Base-by-base conservation (phyloP, 37 sponge, comb jelly and placozoan species). In the Beroe forskalii region DNA sequence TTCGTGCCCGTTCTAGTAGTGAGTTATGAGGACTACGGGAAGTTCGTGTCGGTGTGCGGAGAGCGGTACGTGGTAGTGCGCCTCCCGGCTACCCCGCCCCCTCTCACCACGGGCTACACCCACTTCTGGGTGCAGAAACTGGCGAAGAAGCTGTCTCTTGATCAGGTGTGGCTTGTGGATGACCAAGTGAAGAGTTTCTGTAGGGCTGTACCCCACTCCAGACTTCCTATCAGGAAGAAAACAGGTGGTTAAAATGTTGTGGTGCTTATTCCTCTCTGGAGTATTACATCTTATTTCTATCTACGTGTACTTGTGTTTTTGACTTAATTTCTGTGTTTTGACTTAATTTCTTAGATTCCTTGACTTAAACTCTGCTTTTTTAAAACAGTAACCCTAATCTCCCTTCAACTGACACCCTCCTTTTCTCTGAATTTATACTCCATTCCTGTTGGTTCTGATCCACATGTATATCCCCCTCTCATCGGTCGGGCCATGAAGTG, bases 1-100 rank as follows among this genome's bases (percentile, higher is more conserved):
- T 32, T 72, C 4, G 23, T 72, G 30, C 76, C 76, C 19, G 76
- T 72, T 6, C 30, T 72, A 38, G 76, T 72, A 12, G 76, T 72
- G 22, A 17, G 28, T 27, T 72, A 37, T 4, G 76, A 72, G 76
- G 3, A 27, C 19, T 72, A 72, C 27, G 40, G 27, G 38, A 72
- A 4, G 4, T 72, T 23, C 40, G 40, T 37, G 38, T 27, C 19
- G 14, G 76, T 72, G 40, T 72, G 76, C 30, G 76, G 40, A 38
- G 14, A 37, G 19, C 9, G 76, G 19, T 37, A 72, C 30, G 76
- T 72, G 38, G 27, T 72, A 33, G 40, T 72, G 40, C 6, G 76
- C 8, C 23, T 72, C 9, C 76, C 76, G 1, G 19, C 38, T 20
- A 17, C 19, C 40, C 6, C 22, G 8, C 40, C 38, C 40, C 19